A percentile compares a stretch with the other conserved stretches of the same genome.
These are phyloP conservation scores for Hirtodrosophila alboralis DNA, from an alignment of 2,888 invertebrate genomes.

Conservation along the genomic window DNA sequence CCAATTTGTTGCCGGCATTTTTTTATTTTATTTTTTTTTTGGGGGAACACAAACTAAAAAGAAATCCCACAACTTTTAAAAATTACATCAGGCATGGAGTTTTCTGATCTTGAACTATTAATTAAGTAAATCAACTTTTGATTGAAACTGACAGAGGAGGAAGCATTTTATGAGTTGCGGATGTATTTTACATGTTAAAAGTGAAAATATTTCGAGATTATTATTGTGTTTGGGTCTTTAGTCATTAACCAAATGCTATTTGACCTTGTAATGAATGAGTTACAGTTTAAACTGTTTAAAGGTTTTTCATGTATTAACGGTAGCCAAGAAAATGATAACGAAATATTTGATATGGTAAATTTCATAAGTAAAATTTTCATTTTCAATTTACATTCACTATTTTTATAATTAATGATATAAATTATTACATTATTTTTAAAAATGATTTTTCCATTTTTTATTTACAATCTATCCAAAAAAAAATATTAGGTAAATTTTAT, in stretches of 20 bases:
- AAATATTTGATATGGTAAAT: slow-evolving; percentile 14
- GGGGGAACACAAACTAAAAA: neutral
- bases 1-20: slow-evolving; percentile 14
- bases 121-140: slow-evolving; percentile 58
- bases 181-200: slow-evolving; percentile 44
- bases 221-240: slow-evolving; percentile 3
- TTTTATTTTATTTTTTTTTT: too few species aligned
- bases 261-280: slow-evolving; percentile 17
- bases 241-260: slow-evolving; percentile 12
- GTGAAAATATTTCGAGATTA: slow-evolving; percentile 23
- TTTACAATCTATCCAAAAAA: too few species aligned
- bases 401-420: slow-evolving; percentile 39
- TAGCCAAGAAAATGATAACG: slow-evolving; percentile 8
- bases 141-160: slow-evolving; percentile 44
- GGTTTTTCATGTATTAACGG: too few species aligned
- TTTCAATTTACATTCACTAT: slow-evolving; percentile 32
- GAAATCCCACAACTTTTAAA: slow-evolving; percentile 14
- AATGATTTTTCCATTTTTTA: too few species aligned
- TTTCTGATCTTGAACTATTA: slow-evolving; percentile 47
- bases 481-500: too few species aligned
- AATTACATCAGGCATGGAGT: slow-evolving; percentile 37
- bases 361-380: slow-evolving; percentile 10
- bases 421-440: slow-evolving; percentile 24
- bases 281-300: neutral
- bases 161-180: slow-evolving; percentile 45